Conservation (phyloP, 2,888 invertebrate genomes). For the Saturnia japonica region DNA sequence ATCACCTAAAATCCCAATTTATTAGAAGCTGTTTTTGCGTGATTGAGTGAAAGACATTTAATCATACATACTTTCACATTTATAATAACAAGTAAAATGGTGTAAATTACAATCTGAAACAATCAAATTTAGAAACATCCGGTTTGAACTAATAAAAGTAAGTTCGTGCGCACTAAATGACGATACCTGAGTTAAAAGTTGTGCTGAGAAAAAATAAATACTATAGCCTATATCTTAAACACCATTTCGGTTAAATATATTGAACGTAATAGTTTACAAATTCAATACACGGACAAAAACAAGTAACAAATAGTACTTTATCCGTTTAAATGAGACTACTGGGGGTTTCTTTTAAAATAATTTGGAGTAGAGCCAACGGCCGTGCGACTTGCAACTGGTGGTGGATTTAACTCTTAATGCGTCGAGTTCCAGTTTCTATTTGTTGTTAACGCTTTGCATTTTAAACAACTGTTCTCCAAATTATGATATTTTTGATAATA, state of each 20-base stretch:
- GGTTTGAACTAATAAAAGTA: too few species aligned
- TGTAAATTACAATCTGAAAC: neutral
- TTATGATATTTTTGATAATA: neutral
- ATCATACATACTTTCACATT: too few species aligned
- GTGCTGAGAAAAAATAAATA: too few species aligned
- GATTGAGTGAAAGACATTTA: too few species aligned
- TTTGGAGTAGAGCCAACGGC: conserved; percentile 68
- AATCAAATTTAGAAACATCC: neutral
- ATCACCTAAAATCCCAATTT: too few species aligned
- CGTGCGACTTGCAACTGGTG: conserved; percentile 71
- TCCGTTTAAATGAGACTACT: conserved; percentile 27
- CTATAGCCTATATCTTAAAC: too few species aligned
- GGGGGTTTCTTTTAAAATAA: conserved; percentile 73
- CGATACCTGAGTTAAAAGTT: neutral
- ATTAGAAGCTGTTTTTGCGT: too few species aligned
- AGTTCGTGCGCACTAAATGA: too few species aligned
- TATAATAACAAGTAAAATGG: too few species aligned
- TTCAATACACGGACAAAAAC: conserved; percentile 16
- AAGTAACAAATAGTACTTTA: conserved; percentile 32
- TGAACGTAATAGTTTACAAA: neutral
- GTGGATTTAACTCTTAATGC: conserved; percentile 67
- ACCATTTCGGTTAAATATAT: neutral
- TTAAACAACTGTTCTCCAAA: conserved; percentile 30
- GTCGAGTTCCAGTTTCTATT: conserved; percentile 54
- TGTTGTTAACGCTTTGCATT: conserved; percentile 46